Evolutionary conservation across 2,888 invertebrate species (phyloP).

Genomic region (Epinotia demarniana): DNA sequence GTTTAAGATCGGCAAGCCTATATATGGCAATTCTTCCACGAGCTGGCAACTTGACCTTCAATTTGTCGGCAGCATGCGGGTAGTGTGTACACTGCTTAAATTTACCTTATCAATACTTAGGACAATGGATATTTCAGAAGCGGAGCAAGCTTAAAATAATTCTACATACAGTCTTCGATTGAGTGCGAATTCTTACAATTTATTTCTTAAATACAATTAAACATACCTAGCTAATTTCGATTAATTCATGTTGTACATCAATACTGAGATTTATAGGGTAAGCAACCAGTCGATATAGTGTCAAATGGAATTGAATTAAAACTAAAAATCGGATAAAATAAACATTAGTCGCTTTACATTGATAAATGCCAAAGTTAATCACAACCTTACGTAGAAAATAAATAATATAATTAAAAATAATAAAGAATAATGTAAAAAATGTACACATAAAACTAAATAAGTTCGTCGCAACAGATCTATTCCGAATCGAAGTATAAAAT

Average conservation of each 20-base stretch:
- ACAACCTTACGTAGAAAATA: conserved; percentile 64
- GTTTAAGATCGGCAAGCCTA: too few relatives aligned
- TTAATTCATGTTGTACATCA: background rate
- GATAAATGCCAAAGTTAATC: conserved; percentile 47
- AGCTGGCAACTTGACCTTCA: background rate
- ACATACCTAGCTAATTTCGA: conserved; percentile 17
- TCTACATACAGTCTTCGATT: conserved; percentile 40
- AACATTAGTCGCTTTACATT: conserved; percentile 27
- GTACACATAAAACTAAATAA: conserved; percentile 51
- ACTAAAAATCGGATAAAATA: conserved; percentile 16
- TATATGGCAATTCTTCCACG: too few relatives aligned
- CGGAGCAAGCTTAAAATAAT: conserved; percentile 28
- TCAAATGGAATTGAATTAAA: background rate
- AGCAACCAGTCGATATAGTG: background rate
- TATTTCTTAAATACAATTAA: conserved; percentile 5
- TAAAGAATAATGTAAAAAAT: conserved; percentile 45
- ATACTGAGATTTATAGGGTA: background rate
- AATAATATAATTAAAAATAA: conserved; percentile 48
- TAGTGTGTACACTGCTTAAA: background rate
- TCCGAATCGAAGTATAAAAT: conserved; percentile 44
- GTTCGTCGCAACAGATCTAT: conserved; percentile 49
- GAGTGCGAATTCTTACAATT: conserved; percentile 34
- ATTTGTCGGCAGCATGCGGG: background rate
- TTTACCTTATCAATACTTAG: conserved; percentile 18
- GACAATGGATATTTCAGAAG: conserved; percentile 20